phyloP scores from a whole-genome alignment of 1,140 invertebrate genomes.

The Nylanderia fulva region DNA sequence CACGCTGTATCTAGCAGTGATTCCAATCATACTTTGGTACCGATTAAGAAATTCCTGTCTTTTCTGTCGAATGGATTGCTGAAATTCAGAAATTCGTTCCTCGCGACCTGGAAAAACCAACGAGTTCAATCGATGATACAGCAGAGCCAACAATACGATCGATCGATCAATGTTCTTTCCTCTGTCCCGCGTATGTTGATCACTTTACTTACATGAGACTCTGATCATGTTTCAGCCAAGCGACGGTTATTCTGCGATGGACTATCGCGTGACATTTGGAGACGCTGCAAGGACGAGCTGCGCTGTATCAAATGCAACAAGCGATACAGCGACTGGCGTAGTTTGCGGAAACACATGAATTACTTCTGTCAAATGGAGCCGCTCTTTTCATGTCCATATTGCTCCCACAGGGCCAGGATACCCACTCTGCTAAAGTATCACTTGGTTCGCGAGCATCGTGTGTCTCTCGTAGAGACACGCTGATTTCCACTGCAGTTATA shows the following conservation, averaged over 20 bases:
- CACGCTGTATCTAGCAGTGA: neutral
- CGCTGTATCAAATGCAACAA: conserved; percentile 78
- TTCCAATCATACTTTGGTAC: neutral
- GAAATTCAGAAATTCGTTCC: neutral
- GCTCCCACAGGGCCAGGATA: conserved; percentile 79
- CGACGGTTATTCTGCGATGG: conserved; percentile 76
- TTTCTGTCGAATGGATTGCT: too few relatives aligned
- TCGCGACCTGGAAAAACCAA: neutral
- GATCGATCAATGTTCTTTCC: neutral
- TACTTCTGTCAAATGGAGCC: conserved; percentile 86
- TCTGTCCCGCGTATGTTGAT: neutral
- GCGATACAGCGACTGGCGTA: conserved; percentile 80
- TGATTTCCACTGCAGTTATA: neutral
- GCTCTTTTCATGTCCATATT: conserved; percentile 84
- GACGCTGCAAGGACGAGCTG: conserved; percentile 76
- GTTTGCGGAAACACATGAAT: conserved; percentile 84
- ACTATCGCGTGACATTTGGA: conserved; percentile 76
- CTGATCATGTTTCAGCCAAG: conserved; percentile 67
- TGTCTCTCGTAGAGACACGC: neutral
- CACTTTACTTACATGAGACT: conserved; percentile 43
- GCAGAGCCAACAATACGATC: neutral
- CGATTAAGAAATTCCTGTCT: neutral
- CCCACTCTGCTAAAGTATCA: conserved; percentile 80
- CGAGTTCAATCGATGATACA: conserved; percentile 14
- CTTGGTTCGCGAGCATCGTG: conserved; percentile 60